Conservation (phyloP, 2,888 invertebrate species). For the Andrena camellia region DNA sequence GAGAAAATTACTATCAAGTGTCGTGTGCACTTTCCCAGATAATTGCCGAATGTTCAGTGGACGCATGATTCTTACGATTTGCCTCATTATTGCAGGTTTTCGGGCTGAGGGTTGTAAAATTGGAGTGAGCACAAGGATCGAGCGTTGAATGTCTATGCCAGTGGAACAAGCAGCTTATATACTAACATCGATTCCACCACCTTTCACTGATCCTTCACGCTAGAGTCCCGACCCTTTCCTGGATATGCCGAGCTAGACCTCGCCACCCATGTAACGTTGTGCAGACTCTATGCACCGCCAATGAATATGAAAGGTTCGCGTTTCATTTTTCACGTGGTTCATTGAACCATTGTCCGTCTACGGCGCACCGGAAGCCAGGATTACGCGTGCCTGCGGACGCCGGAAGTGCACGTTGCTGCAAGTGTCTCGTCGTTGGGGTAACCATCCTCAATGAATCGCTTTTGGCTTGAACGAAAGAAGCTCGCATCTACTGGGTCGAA, state of each 20-base stretch:
- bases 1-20: background rate
- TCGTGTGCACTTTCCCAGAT: background rate
- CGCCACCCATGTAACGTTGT: constrained; percentile 31
- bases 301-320: constrained; percentile 62
- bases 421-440: constrained; percentile 16
- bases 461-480: background rate
- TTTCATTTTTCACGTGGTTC: constrained; percentile 56
- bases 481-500: background rate
- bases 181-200: constrained; percentile 81
- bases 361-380: constrained; percentile 44
- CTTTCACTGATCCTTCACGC: constrained; percentile 78
- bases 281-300: constrained; percentile 25
- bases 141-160: constrained; percentile 77
- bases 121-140: constrained; percentile 55
- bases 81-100: constrained; percentile 72
- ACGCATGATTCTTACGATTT: constrained; percentile 74
- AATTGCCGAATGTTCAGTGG: background rate
- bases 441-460: constrained; percentile 13
- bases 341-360: constrained; percentile 42
- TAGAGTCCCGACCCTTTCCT: constrained; percentile 74
- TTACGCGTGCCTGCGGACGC: constrained; percentile 43
- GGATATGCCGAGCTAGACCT: constrained; percentile 42
- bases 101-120: constrained; percentile 37
- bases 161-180: constrained; percentile 80
- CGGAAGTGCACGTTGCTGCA: constrained; percentile 13